These are phyloP conservation scores for Eupithecia abbreviata DNA, from an alignment of 2,888 invertebrate genomes.

Conservation along the genomic window DNA sequence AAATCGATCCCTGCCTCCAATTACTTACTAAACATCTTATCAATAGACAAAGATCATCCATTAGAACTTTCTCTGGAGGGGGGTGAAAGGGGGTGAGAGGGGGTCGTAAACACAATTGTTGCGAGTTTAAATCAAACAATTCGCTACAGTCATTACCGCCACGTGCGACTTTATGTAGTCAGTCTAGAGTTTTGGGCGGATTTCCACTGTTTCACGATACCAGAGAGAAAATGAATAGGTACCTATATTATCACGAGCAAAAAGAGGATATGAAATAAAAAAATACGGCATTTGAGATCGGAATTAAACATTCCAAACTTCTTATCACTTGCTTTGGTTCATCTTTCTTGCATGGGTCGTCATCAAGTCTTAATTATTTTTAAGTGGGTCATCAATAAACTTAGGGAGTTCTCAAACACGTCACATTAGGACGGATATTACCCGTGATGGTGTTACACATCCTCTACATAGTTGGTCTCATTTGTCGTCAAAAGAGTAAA, in stretches of 20 bases:
- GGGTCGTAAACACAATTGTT: constrained; percentile 78
- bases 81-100: constrained; percentile 29
- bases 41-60: constrained; percentile 48
- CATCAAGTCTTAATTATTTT: too few relatives aligned
- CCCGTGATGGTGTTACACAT: neutral
- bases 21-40: constrained; percentile 48
- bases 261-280: neutral
- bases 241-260: neutral
- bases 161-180: constrained; percentile 70
- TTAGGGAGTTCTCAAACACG: neutral
- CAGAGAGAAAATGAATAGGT: constrained; percentile 19
- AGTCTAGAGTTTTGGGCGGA: constrained; percentile 46
- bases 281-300: neutral
- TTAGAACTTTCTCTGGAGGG: constrained; percentile 39
- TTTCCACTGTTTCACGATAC: constrained; percentile 51
- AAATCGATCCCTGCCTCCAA: constrained; percentile 41
- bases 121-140: constrained; percentile 82
- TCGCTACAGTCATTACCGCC: constrained; percentile 76
- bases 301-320: neutral
- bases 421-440: too few relatives aligned
- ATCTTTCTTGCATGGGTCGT: too few relatives aligned
- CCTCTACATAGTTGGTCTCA: too few relatives aligned
- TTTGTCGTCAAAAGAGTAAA: too few relatives aligned
- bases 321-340: too few relatives aligned
- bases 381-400: too few relatives aligned